phyloP scores from a whole-genome alignment of 2,113 vertebrate species.

The Parus major region DNA sequence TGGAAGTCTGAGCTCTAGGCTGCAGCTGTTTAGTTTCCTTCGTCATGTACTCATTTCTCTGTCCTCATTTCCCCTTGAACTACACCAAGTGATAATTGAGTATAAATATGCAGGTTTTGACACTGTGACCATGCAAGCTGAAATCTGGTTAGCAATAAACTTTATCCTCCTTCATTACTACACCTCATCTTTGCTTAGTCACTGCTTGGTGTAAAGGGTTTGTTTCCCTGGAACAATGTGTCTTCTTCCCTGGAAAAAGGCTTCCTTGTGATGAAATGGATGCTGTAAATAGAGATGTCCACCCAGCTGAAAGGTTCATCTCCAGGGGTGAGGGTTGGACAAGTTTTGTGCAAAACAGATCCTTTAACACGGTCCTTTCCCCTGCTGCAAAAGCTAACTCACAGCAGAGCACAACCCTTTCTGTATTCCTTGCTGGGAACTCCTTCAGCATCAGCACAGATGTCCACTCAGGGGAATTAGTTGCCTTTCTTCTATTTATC shows the following conservation, averaged over 20 bases:
- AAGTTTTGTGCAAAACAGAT: not conserved
- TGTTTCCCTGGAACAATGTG: not conserved
- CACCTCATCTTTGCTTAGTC: not conserved
- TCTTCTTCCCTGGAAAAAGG: not conserved
- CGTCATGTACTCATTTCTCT: not conserved
- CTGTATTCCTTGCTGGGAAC: not conserved
- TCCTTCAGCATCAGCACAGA: not conserved
- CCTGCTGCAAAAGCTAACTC: not conserved
- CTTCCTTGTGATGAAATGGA: not conserved
- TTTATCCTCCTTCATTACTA: not conserved
- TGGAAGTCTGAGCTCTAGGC: not conserved
- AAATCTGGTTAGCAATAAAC: not conserved
- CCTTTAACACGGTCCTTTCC: not conserved
- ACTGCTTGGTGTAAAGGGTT: not conserved
- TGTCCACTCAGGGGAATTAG: not conserved
- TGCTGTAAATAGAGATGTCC: not conserved
- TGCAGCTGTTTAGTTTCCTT: not conserved
- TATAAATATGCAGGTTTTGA: not conserved
- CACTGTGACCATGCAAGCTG: not conserved
- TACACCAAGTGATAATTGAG: not conserved
- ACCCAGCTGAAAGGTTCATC: not conserved
- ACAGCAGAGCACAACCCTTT: not conserved
- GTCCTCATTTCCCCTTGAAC: not conserved
- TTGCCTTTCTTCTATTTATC: conserved; percentile 7
- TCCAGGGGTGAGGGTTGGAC: not conserved